These are phyloP conservation scores for Lacerta agilis DNA, from an alignment of 2,797 vertebrate species.

Conservation along the genomic window DNA sequence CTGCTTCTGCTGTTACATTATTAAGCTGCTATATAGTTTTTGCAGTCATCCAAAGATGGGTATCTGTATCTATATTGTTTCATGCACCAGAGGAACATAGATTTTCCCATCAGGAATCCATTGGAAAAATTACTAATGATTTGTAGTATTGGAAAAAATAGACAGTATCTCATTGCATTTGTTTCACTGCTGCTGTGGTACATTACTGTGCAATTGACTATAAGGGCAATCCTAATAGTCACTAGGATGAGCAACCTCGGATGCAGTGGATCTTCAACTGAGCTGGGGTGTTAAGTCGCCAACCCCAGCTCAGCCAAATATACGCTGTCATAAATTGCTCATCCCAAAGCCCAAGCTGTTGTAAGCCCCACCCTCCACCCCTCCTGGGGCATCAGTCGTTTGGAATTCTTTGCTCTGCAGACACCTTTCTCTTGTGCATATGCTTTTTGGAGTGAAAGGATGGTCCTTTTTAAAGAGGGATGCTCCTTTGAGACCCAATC, in stretches of 20 bases:
- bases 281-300: no score
- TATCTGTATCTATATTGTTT: conserved; percentile 9
- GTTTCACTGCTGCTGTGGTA: conserved; percentile 44
- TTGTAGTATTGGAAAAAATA: conserved; percentile 48
- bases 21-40: not conserved
- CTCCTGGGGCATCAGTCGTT: not conserved
- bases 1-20: not conserved
- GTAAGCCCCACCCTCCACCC: no score
- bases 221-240: no score
- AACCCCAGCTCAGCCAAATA: no score
- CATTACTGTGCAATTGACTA: conserved; percentile 46
- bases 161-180: conserved; percentile 31
- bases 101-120: conserved; percentile 40
- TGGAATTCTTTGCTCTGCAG: not conserved
- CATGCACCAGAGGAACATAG: not conserved
- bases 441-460: not conserved
- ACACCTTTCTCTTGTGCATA: not conserved
- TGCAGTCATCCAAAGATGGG: not conserved
- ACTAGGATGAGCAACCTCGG: no score
- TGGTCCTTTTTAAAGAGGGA: not conserved
- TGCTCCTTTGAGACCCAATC: not conserved
- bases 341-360: not conserved
- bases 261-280: no score
- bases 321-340: no score
- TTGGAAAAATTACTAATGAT: conserved; percentile 30